A percentile compares a stretch with the other conserved stretches of the same genome.
Conservation (phyloP, 2,797 vertebrate species). For the Spheniscus humboldti region DNA sequence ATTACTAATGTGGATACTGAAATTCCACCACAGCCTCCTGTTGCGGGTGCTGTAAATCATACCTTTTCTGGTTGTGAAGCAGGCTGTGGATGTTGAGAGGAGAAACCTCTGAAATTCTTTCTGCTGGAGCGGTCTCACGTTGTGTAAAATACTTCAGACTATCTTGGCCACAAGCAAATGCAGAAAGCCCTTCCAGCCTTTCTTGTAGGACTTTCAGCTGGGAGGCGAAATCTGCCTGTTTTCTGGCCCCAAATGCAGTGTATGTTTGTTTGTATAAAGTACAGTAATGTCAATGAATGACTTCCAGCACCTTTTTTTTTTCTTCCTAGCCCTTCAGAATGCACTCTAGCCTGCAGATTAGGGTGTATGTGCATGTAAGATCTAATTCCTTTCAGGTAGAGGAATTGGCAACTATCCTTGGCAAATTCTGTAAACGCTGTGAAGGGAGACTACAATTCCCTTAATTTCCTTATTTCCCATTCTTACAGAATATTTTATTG, state of each 20-base stretch:
- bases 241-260: background rate
- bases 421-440: background rate
- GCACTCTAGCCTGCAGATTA: background rate
- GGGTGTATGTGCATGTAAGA: background rate
- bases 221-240: background rate
- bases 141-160: background rate
- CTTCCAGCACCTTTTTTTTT: background rate
- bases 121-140: accelerated
- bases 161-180: background rate
- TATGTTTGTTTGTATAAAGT: background rate
- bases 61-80: background rate
- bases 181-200: background rate
- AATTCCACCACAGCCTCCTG: background rate
- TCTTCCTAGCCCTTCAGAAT: background rate
- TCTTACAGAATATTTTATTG: background rate
- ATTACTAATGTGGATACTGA: too few species aligned
- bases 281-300: background rate
- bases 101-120: background rate
- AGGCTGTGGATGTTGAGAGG: background rate
- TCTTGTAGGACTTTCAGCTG: background rate
- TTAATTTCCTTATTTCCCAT: background rate
- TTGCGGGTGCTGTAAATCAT: background rate
- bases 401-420: background rate
- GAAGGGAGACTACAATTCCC: background rate
- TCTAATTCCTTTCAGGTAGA: background rate